Base-by-base conservation (phyloP, 2,113 vertebrate species). In the Scartelaos histophorus region DNA sequence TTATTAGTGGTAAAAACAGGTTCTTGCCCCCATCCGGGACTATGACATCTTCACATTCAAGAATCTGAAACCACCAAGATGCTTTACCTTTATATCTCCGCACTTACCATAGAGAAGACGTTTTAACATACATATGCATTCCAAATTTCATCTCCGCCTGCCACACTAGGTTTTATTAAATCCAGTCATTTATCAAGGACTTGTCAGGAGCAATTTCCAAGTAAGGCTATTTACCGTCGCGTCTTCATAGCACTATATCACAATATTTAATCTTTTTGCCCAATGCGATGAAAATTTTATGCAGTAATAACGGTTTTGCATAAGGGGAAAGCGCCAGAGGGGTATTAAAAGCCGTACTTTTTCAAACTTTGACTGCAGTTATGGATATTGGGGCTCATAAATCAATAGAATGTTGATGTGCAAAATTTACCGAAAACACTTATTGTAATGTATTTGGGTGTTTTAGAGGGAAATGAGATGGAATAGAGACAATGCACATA, bases 121-220 rank as follows among this genome's bases (percentile, higher is more conserved):
- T 79, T 74, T 86, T 79, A 69, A 87, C 82, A 85, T 83, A 83
- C 60, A 74, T 87, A 80, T 88, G 87, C 86, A 86, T 87, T 74
- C 64, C 58, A 79, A 80, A 89, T 88, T 81, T 85, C 73, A 80
- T 85, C 62, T 61, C 67, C 21, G 43, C 79, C 80, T 66, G 69
- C 38, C 67, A 3, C 67, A 82, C 58, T 24, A 74, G 71, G 72
- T 73, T 86, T 87, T 85, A 86, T 87, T 85, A 69, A 74, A 84
- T 83, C 66, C 82, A 71, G 78, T 79, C 79, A 29, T 65, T 88
- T 79, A 81, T 85, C 79, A 86, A 45, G 76, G 54, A 45, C 61
- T 57, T 67, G 69, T 85, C 87, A 84, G 73, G 56, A 21, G 86
- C 80, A 74, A 85, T 82, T 84, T 88, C 66, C 78, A 29, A 86